phyloP scores from a whole-genome alignment of 2,888 invertebrate species.

The Tinea pellionella region DNA sequence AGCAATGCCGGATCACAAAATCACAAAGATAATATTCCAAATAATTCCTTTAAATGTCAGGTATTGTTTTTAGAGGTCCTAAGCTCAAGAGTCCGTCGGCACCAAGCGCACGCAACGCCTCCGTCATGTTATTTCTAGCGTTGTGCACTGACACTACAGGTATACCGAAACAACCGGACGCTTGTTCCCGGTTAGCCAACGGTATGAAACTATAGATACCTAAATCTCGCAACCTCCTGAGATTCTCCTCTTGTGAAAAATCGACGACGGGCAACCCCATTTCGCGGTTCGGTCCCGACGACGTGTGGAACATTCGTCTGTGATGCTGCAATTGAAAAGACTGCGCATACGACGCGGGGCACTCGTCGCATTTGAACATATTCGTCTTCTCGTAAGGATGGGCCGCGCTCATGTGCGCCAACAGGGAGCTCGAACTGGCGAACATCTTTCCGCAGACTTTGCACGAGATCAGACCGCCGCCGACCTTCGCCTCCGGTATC shows the following conservation, averaged over 20 bases:
- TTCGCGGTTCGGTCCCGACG: conserved; percentile 61
- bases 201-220: conserved; percentile 83
- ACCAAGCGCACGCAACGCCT: conserved; percentile 72
- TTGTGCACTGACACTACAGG: conserved; percentile 78
- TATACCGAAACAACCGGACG: conserved; percentile 75
- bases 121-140: conserved; percentile 69
- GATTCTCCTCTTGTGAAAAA: conserved; percentile 74
- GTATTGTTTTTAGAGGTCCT: conserved; percentile 75
- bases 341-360: conserved; percentile 79
- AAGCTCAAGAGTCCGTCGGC: conserved; percentile 77
- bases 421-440: conserved; percentile 44
- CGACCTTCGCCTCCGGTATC: conserved; percentile 54
- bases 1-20: too few relatives aligned
- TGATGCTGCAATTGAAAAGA: conserved; percentile 74
- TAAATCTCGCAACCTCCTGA: conserved; percentile 72
- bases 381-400: conserved; percentile 49
- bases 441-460: conserved; percentile 61
- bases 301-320: conserved; percentile 61
- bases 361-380: conserved; percentile 74
- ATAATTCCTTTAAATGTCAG: conserved; percentile 25
- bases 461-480: conserved; percentile 48
- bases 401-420: conserved; percentile 48
- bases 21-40: too few relatives aligned
- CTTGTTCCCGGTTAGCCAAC: conserved; percentile 72
- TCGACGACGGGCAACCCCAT: conserved; percentile 80